Base-by-base conservation (phyloP, 35 echinoderm and acorn worm genomes). In the Ptychodera flava region DNA sequence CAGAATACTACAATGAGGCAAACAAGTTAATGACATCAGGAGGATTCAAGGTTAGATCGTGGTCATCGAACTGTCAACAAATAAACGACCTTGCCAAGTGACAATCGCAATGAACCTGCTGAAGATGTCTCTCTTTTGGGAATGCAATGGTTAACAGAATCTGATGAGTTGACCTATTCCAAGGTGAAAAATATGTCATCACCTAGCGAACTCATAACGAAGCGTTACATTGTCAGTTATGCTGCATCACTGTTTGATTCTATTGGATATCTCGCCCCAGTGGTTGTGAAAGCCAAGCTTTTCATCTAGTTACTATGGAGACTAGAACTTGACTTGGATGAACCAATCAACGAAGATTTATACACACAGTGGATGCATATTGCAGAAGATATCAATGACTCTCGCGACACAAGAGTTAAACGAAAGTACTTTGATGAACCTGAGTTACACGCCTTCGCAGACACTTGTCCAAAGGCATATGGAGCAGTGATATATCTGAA, bases 371-470 rank as follows among this genome's bases (percentile, higher is more conserved):
- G 45, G 45, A 22, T 64, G 6, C 6, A 64, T 6, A 6, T 64
- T 64, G 6, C 6, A 6, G 6, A 22, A 6, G 45, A 64, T 12
- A 6, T 64, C 6, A 6, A 64, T 22, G 22, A 64, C 45, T 6
- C 22, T 64, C 6, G 6, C 22, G 6, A 64, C 22, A 64, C 45
- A 6, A 6, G 22, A 64, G 22, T 64, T 64, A 6, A 6, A 64
- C 45, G 45, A 12, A 6, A 64, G 22, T 22, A 12, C 6, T 64
- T 64, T 64, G 45, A 64, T 64, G 6, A 6, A 64, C 45, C 45
- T 28, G 31, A 80, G 31, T 80, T 80, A 80, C 78, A 80, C 34
- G 32, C 34, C 31, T 82, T 82, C 34, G 31, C 80, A 82, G 80
- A 82, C 34, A 33, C 80, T 2, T 33, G 80, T 34, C 22, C 32